Percentiles rank a stretch among this genome's conserved stretches.
Conservation (phyloP, 2,113 vertebrate genomes). For the Nannobrachium achirus region DNA sequence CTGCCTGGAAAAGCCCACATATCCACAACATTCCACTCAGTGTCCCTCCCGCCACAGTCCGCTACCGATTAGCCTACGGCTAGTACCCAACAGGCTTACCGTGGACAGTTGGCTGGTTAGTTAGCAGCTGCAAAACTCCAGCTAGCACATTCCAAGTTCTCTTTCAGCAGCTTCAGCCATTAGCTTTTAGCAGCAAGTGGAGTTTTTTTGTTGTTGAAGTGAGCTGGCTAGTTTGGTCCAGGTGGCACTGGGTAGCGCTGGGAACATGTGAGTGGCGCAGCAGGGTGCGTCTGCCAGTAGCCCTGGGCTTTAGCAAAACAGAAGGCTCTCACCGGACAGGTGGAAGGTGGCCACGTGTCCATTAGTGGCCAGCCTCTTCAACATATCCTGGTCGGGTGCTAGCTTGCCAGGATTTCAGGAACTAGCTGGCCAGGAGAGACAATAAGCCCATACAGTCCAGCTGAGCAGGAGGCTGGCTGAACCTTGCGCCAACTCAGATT, state of each 20-base stretch:
- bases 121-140: neutral
- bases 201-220: conserved; percentile 24
- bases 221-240: conserved; percentile 1
- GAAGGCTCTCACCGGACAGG: conserved; percentile 58
- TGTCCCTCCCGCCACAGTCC: neutral
- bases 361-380: conserved; percentile 65
- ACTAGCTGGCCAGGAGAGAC: conserved; percentile 57
- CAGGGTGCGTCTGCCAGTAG: conserved; percentile 42
- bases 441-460: conserved; percentile 48
- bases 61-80: neutral
- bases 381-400: conserved; percentile 51
- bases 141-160: neutral
- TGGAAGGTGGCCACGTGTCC: conserved; percentile 65
- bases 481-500: conserved; percentile 51
- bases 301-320: conserved; percentile 53
- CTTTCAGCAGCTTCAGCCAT: neutral
- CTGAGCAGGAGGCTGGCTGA: conserved; percentile 45
- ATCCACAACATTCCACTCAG: no score
- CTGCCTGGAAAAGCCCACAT: conserved; percentile 1
- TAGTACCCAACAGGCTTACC: no score
- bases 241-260: neutral
- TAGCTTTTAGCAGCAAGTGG: conserved; percentile 7
- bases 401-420: conserved; percentile 53
- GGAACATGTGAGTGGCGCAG: neutral
- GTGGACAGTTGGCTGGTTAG: neutral